Conservation (phyloP, 2,113 vertebrate genomes). For the Carollia perspicillata region DNA sequence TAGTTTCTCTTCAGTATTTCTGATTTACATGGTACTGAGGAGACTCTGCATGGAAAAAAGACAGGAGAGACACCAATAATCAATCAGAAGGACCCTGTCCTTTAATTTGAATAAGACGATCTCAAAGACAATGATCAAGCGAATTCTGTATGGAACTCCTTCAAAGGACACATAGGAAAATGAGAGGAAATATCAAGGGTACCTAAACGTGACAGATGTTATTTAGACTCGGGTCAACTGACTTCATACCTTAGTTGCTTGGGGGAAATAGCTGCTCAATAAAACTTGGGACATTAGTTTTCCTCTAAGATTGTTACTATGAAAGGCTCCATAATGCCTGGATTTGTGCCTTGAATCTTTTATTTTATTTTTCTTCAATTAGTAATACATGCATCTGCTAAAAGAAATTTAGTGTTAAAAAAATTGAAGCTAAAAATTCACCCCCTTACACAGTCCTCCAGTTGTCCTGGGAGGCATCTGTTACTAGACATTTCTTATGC, state of each 20-base stretch:
- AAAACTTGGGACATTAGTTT: neutral
- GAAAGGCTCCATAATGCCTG: neutral
- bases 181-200: neutral
- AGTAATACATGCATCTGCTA: neutral
- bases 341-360: neutral
- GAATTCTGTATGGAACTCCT: neutral
- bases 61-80: neutral
- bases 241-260: neutral
- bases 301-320: neutral
- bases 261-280: neutral
- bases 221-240: neutral
- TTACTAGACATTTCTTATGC: neutral
- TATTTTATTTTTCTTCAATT: neutral
- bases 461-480: neutral
- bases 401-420: neutral
- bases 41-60: neutral
- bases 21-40: neutral
- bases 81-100: neutral
- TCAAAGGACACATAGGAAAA: neutral
- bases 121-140: neutral
- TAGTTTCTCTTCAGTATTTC: neutral
- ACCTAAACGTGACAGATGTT: neutral
- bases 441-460: neutral
- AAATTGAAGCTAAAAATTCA: neutral
- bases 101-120: slow-evolving; percentile 2